Conservation (phyloP, 1,140 invertebrate species). For the Hetaerina americana region DNA sequence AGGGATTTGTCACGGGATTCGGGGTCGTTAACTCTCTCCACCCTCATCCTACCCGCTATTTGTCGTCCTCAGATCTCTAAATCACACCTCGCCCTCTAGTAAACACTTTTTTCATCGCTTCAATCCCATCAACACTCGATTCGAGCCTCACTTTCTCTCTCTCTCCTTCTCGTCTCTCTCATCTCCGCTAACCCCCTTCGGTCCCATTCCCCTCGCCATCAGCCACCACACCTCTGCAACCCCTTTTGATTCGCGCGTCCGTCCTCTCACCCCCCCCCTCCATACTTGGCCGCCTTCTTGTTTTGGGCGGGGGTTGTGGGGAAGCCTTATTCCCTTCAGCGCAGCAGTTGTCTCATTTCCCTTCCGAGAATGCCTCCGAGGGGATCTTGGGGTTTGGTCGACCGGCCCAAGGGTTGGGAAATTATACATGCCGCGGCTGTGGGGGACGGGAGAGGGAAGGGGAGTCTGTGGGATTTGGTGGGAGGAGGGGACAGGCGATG, state of each 20-base stretch:
- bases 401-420: not conserved
- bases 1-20: too few species aligned
- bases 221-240: not conserved
- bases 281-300: not conserved
- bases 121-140: not conserved
- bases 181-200: not conserved
- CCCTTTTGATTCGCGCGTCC: not conserved
- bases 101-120: not conserved
- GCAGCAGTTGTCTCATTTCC: not conserved
- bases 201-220: not conserved
- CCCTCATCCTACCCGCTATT: not conserved
- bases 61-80: not conserved
- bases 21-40: not conserved
- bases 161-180: not conserved
- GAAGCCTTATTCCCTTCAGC: too few species aligned
- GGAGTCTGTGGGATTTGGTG: too few species aligned
- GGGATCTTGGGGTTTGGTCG: not conserved
- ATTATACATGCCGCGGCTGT: not conserved
- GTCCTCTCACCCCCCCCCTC: not conserved
- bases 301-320: not conserved
- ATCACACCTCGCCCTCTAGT: too few species aligned
- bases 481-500: too few species aligned
- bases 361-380: not conserved
- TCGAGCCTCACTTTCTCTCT: not conserved
- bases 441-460: not conserved